Evolutionary conservation across 2,113 vertebrate genomes (phyloP), one percentile per base, ranked within the genome.

Genomic region (Oenanthe melanoleuca): DNA sequence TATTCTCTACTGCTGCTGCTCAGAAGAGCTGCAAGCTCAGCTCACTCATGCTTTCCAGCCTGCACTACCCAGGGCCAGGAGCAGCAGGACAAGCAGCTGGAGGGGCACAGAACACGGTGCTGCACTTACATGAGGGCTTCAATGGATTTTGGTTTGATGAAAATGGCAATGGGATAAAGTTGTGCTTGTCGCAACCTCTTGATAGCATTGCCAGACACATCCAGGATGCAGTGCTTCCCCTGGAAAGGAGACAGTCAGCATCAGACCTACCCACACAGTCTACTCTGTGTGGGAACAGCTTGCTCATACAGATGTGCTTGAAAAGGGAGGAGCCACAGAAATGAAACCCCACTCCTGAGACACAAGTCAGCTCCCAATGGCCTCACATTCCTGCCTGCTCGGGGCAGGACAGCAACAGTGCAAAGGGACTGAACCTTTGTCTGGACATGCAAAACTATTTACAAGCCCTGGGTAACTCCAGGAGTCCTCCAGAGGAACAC

Each of bases 81-180:
- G 80, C 80, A 92, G 80, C 37, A 78, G 72, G 42, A 84, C 23
- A 55, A 57, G 34, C 60, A 86, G 63, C 52, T 50, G 42, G 22
- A 73, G 50, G 38, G 38, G 31, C 34, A 34, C 25, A 64, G 26
- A 31, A 80, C 34, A 49, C 0, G 0, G 56, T 2, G 9, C 53
- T 71, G 64, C 55, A 99, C 99, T 99, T 98, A 99, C 99, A 99
- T 99, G 93, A 99, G 99, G 33, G 99, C 99, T 98, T 99, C 99
- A 47, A 99, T 98, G 86, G 99, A 99, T 98, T 99, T 99, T 98
- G 99, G 99, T 98, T 99, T 99, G 98, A 99, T 99, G 98, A 99
- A 99, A 98, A 99, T 98, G 97, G 99, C 99, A 81, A 99, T 99
- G 59, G 99, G 98, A 97, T 99, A 99, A 96, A 99, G 99, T 97